A percentile compares a stretch with the other conserved stretches of the same genome.
phyloP scores from a whole-genome alignment of 2,113 vertebrate species.

The Cochlearius cochlearius region DNA sequence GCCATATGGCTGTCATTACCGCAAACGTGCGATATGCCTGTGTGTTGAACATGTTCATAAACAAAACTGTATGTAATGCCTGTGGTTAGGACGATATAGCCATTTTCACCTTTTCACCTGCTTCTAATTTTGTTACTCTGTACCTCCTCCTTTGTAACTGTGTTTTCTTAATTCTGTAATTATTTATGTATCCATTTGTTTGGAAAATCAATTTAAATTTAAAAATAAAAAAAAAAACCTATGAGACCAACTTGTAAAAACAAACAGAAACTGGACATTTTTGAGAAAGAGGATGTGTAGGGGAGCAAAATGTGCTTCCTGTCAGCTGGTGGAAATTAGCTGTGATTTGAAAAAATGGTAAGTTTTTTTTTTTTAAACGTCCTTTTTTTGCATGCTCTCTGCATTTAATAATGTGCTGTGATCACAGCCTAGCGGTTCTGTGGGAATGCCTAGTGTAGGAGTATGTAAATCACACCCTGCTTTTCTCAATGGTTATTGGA shows the following conservation, averaged over 20 bases:
- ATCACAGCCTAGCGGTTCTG: conserved; percentile 16
- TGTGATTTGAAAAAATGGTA: conserved; percentile 10
- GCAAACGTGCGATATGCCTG: not conserved
- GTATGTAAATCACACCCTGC: conserved; percentile 1
- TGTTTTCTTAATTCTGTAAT: not conserved
- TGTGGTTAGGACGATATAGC: not conserved
- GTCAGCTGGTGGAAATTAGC: conserved; percentile 35
- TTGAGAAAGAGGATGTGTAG: not conserved
- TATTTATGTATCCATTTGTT: not conserved
- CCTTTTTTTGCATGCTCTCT: not conserved
- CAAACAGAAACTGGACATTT: not conserved
- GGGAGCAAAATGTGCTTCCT: conserved; percentile 7
- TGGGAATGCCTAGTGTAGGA: conserved; percentile 1
- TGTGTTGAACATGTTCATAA: not conserved
- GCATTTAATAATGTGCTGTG: conserved; percentile 1
- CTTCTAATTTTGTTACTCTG: not conserved
- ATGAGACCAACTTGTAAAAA: not conserved
- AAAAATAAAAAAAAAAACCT: no score
- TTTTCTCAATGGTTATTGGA: conserved; percentile 10
- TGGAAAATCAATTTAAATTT: not conserved
- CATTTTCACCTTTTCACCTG: not conserved
- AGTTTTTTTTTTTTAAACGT: not conserved
- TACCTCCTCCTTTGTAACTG: not conserved
- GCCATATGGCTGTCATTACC: not conserved
- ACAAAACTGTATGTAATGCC: not conserved